Evolutionary conservation across 2,797 vertebrate species (phyloP).

Genomic region (Loriculus beryllinus): DNA sequence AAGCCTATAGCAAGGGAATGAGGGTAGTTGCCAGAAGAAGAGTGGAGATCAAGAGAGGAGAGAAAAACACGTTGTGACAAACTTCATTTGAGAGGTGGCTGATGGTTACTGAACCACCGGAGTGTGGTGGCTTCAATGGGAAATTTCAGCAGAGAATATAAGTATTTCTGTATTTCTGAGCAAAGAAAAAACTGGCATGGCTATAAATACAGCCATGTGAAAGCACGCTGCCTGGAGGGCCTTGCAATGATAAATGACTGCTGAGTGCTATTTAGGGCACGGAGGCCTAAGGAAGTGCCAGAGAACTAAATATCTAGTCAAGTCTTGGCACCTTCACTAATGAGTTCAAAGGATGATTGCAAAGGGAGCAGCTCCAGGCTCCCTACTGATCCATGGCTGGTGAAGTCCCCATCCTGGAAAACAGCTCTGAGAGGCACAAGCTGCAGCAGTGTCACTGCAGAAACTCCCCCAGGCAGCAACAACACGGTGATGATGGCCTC

Average conservation of each 20-base stretch:
- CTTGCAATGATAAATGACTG: conserved; percentile 2
- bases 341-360: conserved; percentile 1
- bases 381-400: neutral
- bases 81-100: neutral
- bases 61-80: neutral
- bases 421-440: neutral
- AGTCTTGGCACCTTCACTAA: neutral
- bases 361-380: neutral
- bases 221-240: neutral
- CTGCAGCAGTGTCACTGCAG: neutral
- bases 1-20: neutral
- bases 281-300: conserved; percentile 3
- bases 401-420: neutral
- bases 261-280: conserved; percentile 43
- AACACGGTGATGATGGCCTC: accelerated
- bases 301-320: neutral
- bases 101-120: conserved; percentile 1
- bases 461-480: neutral
- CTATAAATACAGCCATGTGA: conserved; percentile 10
- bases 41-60: neutral
- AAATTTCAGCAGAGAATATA: neutral
- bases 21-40: neutral
- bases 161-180: neutral
- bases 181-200: conserved; percentile 10
- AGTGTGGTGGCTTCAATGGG: neutral